phyloP scores from a whole-genome alignment of 2,888 invertebrate genomes.

The Lasioglossum morio region DNA sequence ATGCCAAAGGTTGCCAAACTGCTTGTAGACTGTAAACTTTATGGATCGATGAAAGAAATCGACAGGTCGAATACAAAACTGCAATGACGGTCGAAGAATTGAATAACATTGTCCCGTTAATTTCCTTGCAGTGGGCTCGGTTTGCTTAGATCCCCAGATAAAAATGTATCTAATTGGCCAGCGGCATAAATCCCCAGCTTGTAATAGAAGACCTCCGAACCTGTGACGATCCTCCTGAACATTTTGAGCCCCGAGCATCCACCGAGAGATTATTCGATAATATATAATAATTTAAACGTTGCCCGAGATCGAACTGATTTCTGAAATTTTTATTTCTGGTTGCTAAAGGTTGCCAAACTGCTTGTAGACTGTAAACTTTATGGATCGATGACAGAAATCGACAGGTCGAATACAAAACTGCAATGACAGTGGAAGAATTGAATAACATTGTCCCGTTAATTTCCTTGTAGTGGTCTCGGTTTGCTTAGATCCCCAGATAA shows the following conservation, averaged over 20 bases:
- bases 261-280: background rate
- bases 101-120: background rate
- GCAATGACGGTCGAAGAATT: background rate
- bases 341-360: too few species aligned
- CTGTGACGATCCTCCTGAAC: background rate
- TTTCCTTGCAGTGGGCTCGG: background rate
- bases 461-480: background rate
- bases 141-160: constrained; percentile 30
- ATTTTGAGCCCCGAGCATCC: background rate
- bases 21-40: too few species aligned
- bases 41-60: too few species aligned
- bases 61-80: too few species aligned
- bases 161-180: constrained; percentile 41
- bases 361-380: too few species aligned
- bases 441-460: background rate
- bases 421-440: background rate
- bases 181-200: background rate
- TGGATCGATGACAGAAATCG: too few species aligned
- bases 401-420: too few species aligned
- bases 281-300: background rate
- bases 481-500: constrained; percentile 34
- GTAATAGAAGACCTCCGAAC: background rate
- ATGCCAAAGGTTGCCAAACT: too few species aligned
- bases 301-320: background rate
- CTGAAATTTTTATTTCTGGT: too few species aligned